Evolutionary conservation across 2,113 vertebrate genomes (phyloP), one percentile per base, ranked within the genome.

Genomic region (Crotalus tigris): DNA sequence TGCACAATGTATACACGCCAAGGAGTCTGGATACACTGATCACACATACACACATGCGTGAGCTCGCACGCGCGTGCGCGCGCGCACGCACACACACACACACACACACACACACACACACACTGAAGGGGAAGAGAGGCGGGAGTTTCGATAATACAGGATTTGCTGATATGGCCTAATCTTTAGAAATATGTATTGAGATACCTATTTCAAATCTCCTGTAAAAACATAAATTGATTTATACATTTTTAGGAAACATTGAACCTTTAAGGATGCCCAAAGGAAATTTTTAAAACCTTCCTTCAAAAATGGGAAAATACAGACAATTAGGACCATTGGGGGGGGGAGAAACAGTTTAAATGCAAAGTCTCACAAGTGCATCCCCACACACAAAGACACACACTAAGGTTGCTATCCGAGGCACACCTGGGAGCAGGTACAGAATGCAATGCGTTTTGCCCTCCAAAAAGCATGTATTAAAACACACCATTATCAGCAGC

Each of bases 1-100:
- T 97, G 97, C 97, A 93, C 97, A 96, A 95, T 96, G 97, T 98
- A 97, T 97, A 98, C 97, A 94, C 97, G 98, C 97, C 97, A 97
- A 98, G 97, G 97, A 97, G 97, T 97, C 98, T 97, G 97, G 97
- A 96, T 97, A 98, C 97, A 98, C 97, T 96, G 96, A 97, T 39
- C 15, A 81, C 33, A 81, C 69, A 17, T 1, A 81, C 55, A 97
- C 97, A 75, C 88, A 90, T 95, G 94, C 95, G 93, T 95, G 95
- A 39, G 39, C 39, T 0, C 39, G 39, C 39, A 1, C 39, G 39
- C 39, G 39, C 39, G 2, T 2, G 39, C 39, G 39, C 39, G 39
- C 39, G 39, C 39, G 0, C 39, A 2, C 39, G 2, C 39, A 39
- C 39, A 3, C 39, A 2, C 39, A 39, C 39, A 39, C 95, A 0